Evolutionary conservation across 2,888 invertebrate species (phyloP), one percentile per base, ranked within the genome.

Genomic region (Phania funesta): DNA sequence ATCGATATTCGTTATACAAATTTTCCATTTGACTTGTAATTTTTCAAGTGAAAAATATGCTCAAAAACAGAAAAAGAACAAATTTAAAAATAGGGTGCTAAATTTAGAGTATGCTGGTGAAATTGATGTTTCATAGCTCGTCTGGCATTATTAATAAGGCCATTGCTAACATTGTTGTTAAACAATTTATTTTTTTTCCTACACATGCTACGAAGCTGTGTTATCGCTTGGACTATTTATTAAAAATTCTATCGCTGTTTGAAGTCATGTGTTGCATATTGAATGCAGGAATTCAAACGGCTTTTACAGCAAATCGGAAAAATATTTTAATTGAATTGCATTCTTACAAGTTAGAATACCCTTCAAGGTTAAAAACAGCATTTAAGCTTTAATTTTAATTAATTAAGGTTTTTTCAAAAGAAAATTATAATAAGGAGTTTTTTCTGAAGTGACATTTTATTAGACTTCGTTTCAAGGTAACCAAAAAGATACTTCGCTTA

Each of bases 191-290:
- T 64, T 60, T 44, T 29, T 52, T 26, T 20, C 7, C 0, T 7
- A 18, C 41, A 65, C 32, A 7, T 8, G 1, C 4, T n/a, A 48
- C 11, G 7, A 41, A 52, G 26, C 9, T 20, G 48, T 68, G 9
- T 29, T 48, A 35, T n/a, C 26, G 74, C 20, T 64, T 46, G 44
- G 11, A 52, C 44, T 24, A 44, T 29, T 16, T 71, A 3, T 35
- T 54, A 24, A 46, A 46, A 11, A 35, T 65, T 73, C 22, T 52
- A 13, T 62, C n/a, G 20, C 9, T 29, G 11, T 41, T 62, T 32
- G n/a, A 24, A 74, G 32, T 56, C 64, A 46, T 74, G 74, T 54
- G 64, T 64, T 74, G 74, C 74, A 74, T 65, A 64, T 56, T 22
- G 9, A 44, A 54, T 41, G n/a, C 41, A 44, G 29, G 20, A 26